Evolutionary conservation across 2,113 vertebrate species (phyloP).

Genomic region (Alligator sinensis): DNA sequence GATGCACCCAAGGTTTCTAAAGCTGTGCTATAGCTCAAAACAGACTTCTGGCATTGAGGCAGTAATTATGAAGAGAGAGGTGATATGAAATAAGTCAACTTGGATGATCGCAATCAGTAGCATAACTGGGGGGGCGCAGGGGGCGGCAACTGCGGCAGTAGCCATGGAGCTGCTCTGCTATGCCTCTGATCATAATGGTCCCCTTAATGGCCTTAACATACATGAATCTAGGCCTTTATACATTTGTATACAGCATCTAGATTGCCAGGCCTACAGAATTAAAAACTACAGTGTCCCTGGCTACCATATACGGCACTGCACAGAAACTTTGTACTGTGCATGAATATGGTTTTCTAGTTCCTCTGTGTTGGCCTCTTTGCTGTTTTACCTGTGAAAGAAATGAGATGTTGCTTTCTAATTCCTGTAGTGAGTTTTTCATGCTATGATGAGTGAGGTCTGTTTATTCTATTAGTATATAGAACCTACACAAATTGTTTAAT

Average conservation of each 20-base stretch:
- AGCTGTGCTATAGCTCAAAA: not conserved
- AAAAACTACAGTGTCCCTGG: not conserved
- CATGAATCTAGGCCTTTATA: not conserved
- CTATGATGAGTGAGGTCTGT: not conserved
- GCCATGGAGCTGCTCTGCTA: too few relatives aligned
- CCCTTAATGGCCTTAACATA: fast-evolving
- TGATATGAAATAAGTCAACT: not conserved
- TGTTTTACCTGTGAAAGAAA: too few relatives aligned
- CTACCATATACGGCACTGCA: fast-evolving
- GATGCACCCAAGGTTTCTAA: too few relatives aligned
- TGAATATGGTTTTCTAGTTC: not conserved
- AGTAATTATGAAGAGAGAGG: not conserved
- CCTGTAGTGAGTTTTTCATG: not conserved
- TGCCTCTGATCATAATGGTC: not conserved
- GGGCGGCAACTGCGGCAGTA: too few relatives aligned
- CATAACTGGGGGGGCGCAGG: too few relatives aligned
- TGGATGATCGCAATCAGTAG: not conserved
- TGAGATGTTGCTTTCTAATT: not conserved
- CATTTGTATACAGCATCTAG: not conserved
- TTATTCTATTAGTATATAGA: not conserved
- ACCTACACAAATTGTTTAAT: not conserved
- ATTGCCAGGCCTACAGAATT: not conserved
- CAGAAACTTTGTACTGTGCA: not conserved
- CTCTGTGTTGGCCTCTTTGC: too few relatives aligned
- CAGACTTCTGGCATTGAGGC: not conserved